Evolutionary conservation across 2,113 vertebrate genomes (phyloP), one percentile per base, ranked within the genome.

Genomic region (Clarias batrachus): DNA sequence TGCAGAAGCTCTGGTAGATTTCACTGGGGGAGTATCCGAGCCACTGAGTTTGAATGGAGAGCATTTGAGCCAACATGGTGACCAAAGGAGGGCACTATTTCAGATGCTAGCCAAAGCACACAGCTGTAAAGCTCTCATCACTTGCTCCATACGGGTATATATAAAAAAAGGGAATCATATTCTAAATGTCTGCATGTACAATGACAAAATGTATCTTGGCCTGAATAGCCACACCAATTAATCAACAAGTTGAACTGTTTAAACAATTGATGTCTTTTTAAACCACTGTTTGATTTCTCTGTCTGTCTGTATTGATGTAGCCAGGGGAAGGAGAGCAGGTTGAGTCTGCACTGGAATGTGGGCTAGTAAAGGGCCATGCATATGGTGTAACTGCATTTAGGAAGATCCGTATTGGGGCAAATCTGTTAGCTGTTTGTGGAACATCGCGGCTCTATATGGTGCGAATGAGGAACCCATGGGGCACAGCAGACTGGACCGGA

Each of bases 401-500:
- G 88, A 96, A 94, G 87, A 77, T 95, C 60, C 89, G 93, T 54
- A 83, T 91, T 6, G 91, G 89, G 9, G 92, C 93, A 10, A 89
- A 63, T 37, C 82, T 89, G 11, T 83, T 87, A n/a, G 90, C 83
- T n/a, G 85, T 82, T 8, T 90, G 89, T 3, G 92, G 88, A 3
- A 65, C 65, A 12, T 62, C 90, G 68, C 92, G 94, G n/a, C 87
- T 95, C 81, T 90, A 92, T 62, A 93, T 96, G 94, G 90, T 96
- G 88, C 94, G 95, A 76, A 93, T 95, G 93, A 94, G 94, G 85
- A 96, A 96, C 93, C 96, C 96, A 0, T 96, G 96, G 93, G 96
- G 96, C 65, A 96, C 93, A 23, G 92, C 94, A 0, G 95, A 96
- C 89, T 96, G 96, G 96, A 96, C 91, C 1, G 96, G 96, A 0